Evolutionary conservation across 1,140 invertebrate genomes (phyloP).

Genomic region (Drosophila ananassae): DNA sequence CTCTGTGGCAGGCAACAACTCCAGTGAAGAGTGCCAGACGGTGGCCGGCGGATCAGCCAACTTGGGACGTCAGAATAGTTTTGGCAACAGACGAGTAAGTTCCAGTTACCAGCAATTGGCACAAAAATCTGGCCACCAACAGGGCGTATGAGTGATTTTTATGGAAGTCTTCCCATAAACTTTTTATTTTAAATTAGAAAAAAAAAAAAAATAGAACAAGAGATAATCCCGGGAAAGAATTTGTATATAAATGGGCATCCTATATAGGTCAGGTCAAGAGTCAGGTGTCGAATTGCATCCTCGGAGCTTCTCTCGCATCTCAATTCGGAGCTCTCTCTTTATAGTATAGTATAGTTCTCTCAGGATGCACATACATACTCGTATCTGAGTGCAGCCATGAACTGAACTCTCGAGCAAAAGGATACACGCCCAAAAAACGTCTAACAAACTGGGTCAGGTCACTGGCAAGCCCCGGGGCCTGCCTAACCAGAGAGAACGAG

Average conservation of each 20-base stretch:
- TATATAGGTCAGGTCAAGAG: conserved; percentile 66
- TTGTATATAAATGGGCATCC: conserved; percentile 6
- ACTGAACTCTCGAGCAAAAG: conserved; percentile 63
- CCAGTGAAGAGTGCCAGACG: conserved; percentile 62
- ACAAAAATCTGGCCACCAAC: neutral
- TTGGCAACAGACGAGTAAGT: conserved; percentile 82
- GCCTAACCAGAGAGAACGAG: neutral
- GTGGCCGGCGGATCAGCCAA: conserved; percentile 44
- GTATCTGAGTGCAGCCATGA: conserved; percentile 56
- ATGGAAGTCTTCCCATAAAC: neutral
- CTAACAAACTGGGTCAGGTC: conserved; percentile 73
- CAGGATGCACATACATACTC: conserved; percentile 28
- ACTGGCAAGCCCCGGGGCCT: conserved; percentile 34
- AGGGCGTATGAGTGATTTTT: neutral
- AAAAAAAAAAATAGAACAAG: no score
- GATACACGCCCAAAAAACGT: conserved; percentile 78
- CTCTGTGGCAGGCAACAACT: conserved; percentile 55
- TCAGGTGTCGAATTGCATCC: conserved; percentile 31
- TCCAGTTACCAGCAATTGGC: neutral
- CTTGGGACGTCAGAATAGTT: conserved; percentile 80
- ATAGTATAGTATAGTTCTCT: conserved; percentile 1
- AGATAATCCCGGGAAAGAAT: neutral
- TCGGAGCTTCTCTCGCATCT: conserved; percentile 17
- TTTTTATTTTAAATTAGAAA: no score
- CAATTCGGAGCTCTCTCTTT: conserved; percentile 5